phyloP scores from a whole-genome alignment of 2,797 vertebrate genomes.

The Eptatretus atami region DNA sequence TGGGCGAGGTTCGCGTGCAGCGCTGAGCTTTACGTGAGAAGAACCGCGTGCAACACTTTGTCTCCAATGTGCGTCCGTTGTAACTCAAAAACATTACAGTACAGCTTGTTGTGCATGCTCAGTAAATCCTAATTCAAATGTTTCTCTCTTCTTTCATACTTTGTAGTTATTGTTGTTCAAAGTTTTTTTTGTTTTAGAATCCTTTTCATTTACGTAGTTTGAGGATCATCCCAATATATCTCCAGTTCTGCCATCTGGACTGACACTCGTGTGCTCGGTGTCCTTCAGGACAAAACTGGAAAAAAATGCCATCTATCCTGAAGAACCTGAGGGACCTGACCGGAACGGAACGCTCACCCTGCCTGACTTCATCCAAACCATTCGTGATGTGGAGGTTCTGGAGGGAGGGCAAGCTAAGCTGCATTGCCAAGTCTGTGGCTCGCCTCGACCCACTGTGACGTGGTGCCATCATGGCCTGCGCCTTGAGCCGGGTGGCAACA shows the following conservation, averaged over 20 bases:
- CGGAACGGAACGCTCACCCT: conserved; percentile 11
- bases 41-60: conserved; percentile 49
- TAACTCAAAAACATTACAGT: conserved; percentile 7
- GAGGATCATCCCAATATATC: not conserved
- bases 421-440: conserved; percentile 68
- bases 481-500: conserved; percentile 19
- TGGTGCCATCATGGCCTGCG: conserved; percentile 85
- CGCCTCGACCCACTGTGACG: conserved; percentile 69
- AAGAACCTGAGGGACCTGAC: not conserved
- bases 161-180: not conserved
- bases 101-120: conserved; percentile 3
- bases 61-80: conserved; percentile 46
- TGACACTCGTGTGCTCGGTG: not conserved
- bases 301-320: conserved; percentile 4
- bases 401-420: conserved; percentile 63
- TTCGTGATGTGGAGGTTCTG: conserved; percentile 66
- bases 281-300: not conserved
- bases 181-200: not conserved
- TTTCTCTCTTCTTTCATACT: not conserved
- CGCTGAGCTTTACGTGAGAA: conserved; percentile 71
- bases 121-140: conserved; percentile 12
- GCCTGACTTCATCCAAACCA: conserved; percentile 71
- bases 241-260: not conserved
- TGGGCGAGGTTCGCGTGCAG: conserved; percentile 43
- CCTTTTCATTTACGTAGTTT: conserved; percentile 9